Conservation (phyloP, 2,888 invertebrate species). For the Scaptomyza tumidula region DNA sequence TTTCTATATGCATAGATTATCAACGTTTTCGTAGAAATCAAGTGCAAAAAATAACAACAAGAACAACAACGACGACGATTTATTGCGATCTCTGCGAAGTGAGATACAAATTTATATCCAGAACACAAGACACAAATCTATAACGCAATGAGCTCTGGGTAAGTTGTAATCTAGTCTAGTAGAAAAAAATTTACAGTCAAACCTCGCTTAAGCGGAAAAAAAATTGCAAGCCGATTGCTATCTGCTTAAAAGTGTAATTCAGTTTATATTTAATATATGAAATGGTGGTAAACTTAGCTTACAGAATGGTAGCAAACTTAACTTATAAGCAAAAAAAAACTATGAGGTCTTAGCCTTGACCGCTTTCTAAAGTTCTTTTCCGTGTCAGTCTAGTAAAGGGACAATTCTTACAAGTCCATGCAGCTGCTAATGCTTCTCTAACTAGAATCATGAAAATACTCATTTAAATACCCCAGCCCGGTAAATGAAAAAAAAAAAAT, state of each 20-base stretch:
- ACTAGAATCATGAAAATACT: conserved; percentile 19
- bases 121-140: conserved; percentile 34
- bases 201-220: too few species aligned
- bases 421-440: conserved; percentile 40
- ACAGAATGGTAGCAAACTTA: too few species aligned
- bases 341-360: neutral
- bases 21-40: conserved; percentile 55
- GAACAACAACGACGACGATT: conserved; percentile 28
- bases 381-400: conserved; percentile 13
- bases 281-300: too few species aligned
- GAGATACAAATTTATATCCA: conserved; percentile 12
- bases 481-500: conserved; percentile 23
- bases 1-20: conserved; percentile 68
- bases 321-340: too few species aligned
- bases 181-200: too few species aligned
- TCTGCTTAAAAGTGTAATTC: too few species aligned
- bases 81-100: conserved; percentile 32
- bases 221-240: too few species aligned
- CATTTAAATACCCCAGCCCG: conserved; percentile 44
- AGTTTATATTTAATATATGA: too few species aligned
- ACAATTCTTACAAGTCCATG: conserved; percentile 12
- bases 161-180: conserved; percentile 34
- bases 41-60: conserved; percentile 56
- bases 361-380: conserved; percentile 6
- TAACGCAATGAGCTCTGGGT: conserved; percentile 68